Percentiles rank a stretch among this genome's conserved stretches.
These are phyloP conservation scores for Corbicula japonica DNA, from an alignment of 2,888 invertebrate species.

Conservation along the genomic window DNA sequence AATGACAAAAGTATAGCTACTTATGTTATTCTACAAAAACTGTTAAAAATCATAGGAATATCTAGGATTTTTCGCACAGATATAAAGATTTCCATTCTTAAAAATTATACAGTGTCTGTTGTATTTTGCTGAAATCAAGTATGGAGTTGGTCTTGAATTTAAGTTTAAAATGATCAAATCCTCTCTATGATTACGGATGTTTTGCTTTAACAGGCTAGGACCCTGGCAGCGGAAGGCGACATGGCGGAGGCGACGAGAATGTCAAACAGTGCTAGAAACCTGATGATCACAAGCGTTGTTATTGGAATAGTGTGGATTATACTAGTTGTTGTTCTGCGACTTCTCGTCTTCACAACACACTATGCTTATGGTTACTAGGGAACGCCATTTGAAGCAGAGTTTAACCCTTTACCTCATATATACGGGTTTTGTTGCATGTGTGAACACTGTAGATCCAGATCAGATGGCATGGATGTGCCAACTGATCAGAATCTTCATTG, in stretches of 20 bases:
- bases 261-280: constrained; percentile 29
- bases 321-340: constrained; percentile 17
- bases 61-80: not conserved
- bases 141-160: not conserved
- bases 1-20: no score
- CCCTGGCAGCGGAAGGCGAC: constrained; percentile 24
- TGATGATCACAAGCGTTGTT: constrained; percentile 39
- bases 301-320: constrained; percentile 35
- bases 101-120: not conserved
- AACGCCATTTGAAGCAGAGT: no score
- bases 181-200: no score
- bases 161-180: no score
- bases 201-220: constrained; percentile 21
- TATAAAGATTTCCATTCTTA: not conserved
- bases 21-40: no score
- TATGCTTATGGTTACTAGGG: not conserved
- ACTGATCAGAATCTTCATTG: no score
- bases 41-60: no score
- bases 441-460: no score
- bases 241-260: constrained; percentile 13
- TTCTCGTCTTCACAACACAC: constrained; percentile 10
- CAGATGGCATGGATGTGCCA: no score
- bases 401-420: no score
- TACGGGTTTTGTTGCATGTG: no score
- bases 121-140: not conserved